These are phyloP conservation scores for Eurypyga helias DNA, from an alignment of 2,113 vertebrate species.

Conservation along the genomic window DNA sequence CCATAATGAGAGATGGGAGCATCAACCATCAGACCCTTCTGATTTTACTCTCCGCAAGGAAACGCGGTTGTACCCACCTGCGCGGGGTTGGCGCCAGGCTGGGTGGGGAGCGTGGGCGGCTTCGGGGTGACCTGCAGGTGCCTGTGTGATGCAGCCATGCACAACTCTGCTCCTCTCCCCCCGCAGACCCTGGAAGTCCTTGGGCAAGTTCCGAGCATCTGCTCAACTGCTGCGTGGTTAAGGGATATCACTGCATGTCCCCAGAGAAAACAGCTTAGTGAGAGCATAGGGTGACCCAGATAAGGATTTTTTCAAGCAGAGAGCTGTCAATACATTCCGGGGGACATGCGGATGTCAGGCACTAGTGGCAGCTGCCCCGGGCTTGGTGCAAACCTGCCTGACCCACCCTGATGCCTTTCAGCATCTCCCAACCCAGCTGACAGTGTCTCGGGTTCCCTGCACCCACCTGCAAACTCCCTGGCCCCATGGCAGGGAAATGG, in stretches of 20 bases:
- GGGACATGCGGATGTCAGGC: neutral
- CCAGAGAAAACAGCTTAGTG: neutral
- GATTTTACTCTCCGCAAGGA: neutral
- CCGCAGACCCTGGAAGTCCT: neutral
- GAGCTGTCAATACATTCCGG: fast-evolving
- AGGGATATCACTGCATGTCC: neutral
- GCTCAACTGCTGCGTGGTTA: neutral
- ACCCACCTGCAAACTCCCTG: neutral
- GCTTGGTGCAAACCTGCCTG: neutral
- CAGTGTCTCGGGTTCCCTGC: fast-evolving
- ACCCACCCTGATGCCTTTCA: neutral
- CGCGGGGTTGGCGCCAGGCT: fast-evolving
- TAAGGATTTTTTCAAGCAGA: neutral
- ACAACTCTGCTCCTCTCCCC: neutral
- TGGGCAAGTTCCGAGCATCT: neutral
- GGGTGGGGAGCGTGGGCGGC: neutral
- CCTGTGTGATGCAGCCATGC: neutral
- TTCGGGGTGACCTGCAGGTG: neutral
- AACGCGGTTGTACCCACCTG: neutral
- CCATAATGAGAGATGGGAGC: neutral
- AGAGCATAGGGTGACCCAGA: neutral
- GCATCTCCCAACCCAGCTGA: neutral
- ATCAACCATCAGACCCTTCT: neutral
- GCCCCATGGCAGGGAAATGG: fast-evolving
- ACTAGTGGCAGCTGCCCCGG: neutral